Evolutionary conservation across 2,113 vertebrate genomes (phyloP).

Genomic region (Actenoides hombroni): DNA sequence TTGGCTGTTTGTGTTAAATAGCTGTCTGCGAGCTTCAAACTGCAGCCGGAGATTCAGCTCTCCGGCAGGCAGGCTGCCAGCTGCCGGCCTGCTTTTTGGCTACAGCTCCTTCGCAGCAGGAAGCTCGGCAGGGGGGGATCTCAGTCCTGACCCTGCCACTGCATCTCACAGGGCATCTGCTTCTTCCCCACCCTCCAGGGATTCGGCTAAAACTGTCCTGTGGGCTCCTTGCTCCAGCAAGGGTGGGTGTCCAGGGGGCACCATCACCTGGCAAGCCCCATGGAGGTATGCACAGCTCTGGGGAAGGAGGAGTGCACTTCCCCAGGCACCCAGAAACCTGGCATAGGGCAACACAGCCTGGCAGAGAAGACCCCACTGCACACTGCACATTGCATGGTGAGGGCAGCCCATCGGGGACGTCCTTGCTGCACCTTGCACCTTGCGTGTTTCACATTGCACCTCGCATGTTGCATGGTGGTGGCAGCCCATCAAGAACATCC

Average conservation of each 20-base stretch:
- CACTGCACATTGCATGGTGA: too few species aligned
- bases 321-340: neutral
- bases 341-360: neutral
- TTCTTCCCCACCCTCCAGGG: neutral
- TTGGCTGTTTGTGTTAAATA: slow-evolving; percentile 73
- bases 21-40: slow-evolving; percentile 71
- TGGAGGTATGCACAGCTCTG: neutral
- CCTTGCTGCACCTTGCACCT: neutral
- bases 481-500: neutral
- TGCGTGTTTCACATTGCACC: neutral
- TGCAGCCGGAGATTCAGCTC: slow-evolving; percentile 60
- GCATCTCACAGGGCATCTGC: slow-evolving; percentile 1
- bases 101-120: slow-evolving; percentile 41
- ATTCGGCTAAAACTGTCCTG: neutral
- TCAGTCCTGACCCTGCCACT: neutral
- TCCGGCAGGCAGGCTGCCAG: slow-evolving; percentile 59
- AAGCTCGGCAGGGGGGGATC: neutral
- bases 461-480: neutral
- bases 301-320: fast-evolving
- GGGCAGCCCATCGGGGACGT: neutral
- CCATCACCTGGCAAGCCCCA: fast-evolving
- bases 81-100: slow-evolving; percentile 25
- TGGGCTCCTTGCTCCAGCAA: neutral
- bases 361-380: neutral
- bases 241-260: neutral